phyloP scores from a whole-genome alignment of 2,797 vertebrate genomes.

The Sternarchorhynchus goeldii region DNA sequence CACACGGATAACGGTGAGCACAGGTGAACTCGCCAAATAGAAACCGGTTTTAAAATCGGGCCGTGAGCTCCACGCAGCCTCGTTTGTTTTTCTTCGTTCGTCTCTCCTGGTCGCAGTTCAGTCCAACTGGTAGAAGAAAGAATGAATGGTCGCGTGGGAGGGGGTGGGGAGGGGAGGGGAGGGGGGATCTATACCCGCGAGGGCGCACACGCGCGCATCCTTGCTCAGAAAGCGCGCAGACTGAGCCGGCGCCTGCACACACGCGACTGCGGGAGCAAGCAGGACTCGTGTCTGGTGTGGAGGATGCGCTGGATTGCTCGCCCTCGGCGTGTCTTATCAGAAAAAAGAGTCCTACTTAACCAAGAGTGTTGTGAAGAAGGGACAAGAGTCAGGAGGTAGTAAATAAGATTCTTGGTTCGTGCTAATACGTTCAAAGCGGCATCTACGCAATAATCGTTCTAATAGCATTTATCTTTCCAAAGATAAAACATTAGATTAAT shows the following conservation, averaged over 20 bases:
- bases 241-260: conserved; percentile 34
- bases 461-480: too few relatives aligned
- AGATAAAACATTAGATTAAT: too few relatives aligned
- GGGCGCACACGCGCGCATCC: conserved; percentile 47
- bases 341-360: too few relatives aligned
- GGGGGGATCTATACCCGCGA: conserved; percentile 61
- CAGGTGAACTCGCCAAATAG: conserved; percentile 30
- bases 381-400: background rate
- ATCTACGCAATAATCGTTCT: too few relatives aligned
- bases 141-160: conserved; percentile 64
- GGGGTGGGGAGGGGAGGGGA: conserved; percentile 53
- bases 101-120: conserved; percentile 47
- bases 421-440: background rate
- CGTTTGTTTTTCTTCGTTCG: conserved; percentile 59
- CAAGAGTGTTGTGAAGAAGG: too few relatives aligned
- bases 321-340: too few relatives aligned
- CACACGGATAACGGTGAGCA: conserved; percentile 30
- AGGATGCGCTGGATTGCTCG: too few relatives aligned
- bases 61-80: conserved; percentile 67
- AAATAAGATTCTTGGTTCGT: background rate
- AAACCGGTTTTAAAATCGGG: conserved; percentile 51
- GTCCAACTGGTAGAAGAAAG: conserved; percentile 67
- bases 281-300: too few relatives aligned
- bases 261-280: background rate
- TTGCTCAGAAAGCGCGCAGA: conserved; percentile 49